Conservation (phyloP, 2,888 invertebrate species). For the Cylloceria caligata region DNA sequence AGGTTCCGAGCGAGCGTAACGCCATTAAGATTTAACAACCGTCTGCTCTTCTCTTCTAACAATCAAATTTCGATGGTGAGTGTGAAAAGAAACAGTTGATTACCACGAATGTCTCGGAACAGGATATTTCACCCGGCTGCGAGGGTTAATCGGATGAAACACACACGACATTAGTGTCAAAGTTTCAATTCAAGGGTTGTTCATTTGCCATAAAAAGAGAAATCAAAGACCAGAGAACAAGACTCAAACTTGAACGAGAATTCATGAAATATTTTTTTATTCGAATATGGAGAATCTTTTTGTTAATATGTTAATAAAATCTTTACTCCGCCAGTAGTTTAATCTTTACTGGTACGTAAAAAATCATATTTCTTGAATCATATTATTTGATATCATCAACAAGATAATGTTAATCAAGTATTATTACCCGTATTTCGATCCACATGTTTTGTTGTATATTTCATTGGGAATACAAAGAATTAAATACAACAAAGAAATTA, state of each 20-base stretch:
- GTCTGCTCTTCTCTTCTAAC: not conserved
- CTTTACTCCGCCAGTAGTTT: too few relatives aligned
- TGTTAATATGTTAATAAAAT: too few relatives aligned
- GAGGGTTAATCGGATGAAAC: conserved; percentile 3
- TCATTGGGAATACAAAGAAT: too few relatives aligned
- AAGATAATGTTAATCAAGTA: too few relatives aligned
- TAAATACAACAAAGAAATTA: too few relatives aligned
- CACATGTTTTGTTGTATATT: too few relatives aligned
- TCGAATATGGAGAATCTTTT: not conserved
- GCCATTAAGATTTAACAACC: not conserved
- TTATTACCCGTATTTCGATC: too few relatives aligned
- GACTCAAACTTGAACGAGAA: not conserved
- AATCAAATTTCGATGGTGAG: not conserved
- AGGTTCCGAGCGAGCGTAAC: too few relatives aligned
- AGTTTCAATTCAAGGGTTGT: not conserved
- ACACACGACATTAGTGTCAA: not conserved
- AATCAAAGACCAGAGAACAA: not conserved
- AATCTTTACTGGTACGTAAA: too few relatives aligned
- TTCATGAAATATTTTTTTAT: not conserved
- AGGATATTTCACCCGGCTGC: conserved; percentile 28
- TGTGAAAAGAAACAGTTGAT: not conserved
- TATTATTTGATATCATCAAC: too few relatives aligned
- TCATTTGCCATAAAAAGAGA: not conserved
- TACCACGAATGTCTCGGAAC: not conserved
- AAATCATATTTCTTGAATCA: too few relatives aligned